phyloP scores from a whole-genome alignment of 1,140 invertebrate genomes.

The Pissodes strobi region DNA sequence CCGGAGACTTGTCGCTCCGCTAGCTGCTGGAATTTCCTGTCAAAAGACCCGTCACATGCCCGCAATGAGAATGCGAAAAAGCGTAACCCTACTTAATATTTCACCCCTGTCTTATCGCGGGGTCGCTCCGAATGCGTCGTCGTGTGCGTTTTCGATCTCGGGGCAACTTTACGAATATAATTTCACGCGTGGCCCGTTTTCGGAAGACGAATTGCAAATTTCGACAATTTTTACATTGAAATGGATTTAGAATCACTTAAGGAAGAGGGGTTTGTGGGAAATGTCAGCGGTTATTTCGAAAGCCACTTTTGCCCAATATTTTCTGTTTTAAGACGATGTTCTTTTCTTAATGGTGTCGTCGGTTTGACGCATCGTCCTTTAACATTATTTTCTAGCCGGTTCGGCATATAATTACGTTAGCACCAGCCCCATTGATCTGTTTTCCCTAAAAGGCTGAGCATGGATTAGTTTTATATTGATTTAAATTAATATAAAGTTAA shows the following conservation, averaged over 20 bases:
- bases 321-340: too few species aligned
- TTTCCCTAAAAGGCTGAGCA: too few species aligned
- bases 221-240: slow-evolving; percentile 12
- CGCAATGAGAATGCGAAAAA: neutral
- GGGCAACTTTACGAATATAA: slow-evolving; percentile 17
- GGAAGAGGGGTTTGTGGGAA: slow-evolving; percentile 12
- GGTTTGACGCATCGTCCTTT: too few species aligned
- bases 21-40: slow-evolving; percentile 5
- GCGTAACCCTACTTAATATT: slow-evolving; percentile 4
- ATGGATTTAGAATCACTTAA: slow-evolving; percentile 19
- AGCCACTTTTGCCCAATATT: too few species aligned
- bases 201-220: slow-evolving; percentile 10
- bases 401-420: too few species aligned
- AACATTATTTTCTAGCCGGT: too few species aligned
- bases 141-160: slow-evolving; percentile 9
- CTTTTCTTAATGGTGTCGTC: too few species aligned
- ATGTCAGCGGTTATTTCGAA: neutral
- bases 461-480: too few species aligned
- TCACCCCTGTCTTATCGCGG: slow-evolving; percentile 1
- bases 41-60: too few species aligned
- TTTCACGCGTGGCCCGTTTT: slow-evolving; percentile 22
- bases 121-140: slow-evolving; percentile 1
- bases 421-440: too few species aligned
- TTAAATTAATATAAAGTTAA: too few species aligned
- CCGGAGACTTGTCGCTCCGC: too few species aligned